Evolutionary conservation across 2,113 vertebrate species (phyloP).

Genomic region (Tamias sibiricus): DNA sequence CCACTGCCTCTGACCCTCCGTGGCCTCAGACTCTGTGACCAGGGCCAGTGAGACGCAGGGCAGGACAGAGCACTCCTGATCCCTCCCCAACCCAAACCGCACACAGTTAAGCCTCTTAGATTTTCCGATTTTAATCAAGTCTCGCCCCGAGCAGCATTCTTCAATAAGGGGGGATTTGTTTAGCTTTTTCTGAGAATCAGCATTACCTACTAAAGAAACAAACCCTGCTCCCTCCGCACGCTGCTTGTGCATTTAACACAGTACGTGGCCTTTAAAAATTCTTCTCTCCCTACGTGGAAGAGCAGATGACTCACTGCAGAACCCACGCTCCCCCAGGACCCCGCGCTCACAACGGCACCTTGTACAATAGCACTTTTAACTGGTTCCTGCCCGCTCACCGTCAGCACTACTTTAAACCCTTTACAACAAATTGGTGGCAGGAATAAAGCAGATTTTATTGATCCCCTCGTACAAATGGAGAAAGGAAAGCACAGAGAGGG

Average conservation of each 20-base stretch:
- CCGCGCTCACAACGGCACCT: not conserved
- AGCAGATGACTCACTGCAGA: not conserved
- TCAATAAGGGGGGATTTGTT: conserved; percentile 77
- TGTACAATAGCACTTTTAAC: not conserved
- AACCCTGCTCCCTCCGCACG: not conserved
- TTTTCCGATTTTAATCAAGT: conserved; percentile 82
- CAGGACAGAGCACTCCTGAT: conserved; percentile 42
- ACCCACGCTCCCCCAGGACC: not conserved
- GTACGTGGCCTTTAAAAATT: not conserved
- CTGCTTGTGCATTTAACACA: not conserved
- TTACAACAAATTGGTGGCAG: not conserved
- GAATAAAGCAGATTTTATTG: not conserved
- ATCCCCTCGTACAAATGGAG: not conserved
- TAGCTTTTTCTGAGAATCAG: conserved; percentile 66
- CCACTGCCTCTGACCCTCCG: not conserved
- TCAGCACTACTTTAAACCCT: not conserved
- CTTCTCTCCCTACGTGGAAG: not conserved
- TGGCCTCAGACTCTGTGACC: conserved; percentile 37
- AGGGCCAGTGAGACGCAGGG: not conserved
- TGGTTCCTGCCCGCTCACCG: not conserved
- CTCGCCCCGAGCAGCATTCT: conserved; percentile 78
- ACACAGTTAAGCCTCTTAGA: conserved; percentile 78
- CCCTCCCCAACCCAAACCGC: conserved; percentile 67
- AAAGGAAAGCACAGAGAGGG: not conserved
- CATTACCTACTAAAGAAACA: conserved; percentile 68